A percentile compares a stretch with the other conserved stretches of the same genome.
These are phyloP conservation scores for Aspidapion aeneum DNA, from an alignment of 2,888 invertebrate genomes.

Conservation along the genomic window DNA sequence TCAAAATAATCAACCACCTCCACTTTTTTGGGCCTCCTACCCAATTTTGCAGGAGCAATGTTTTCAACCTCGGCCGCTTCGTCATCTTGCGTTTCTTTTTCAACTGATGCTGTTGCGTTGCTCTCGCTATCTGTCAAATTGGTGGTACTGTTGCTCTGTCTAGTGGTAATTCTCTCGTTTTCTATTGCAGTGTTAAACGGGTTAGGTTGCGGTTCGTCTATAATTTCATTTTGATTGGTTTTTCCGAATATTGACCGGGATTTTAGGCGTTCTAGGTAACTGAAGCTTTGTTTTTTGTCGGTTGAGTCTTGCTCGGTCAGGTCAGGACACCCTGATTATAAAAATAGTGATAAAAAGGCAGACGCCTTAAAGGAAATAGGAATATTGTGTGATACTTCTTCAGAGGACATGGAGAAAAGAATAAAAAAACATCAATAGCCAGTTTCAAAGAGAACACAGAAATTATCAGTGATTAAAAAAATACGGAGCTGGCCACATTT, in stretches of 20 bases:
- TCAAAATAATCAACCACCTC: conserved; percentile 7
- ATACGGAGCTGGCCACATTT: too few relatives aligned
- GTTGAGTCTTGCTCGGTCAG: too few relatives aligned
- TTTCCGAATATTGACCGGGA: conserved; percentile 32
- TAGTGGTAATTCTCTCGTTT: not conserved
- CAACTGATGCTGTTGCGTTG: conserved; percentile 5
- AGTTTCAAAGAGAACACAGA: too few relatives aligned
- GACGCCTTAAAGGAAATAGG: too few relatives aligned
- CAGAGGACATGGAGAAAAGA: too few relatives aligned
- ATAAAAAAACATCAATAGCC: too few relatives aligned
- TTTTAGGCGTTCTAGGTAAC: conserved; percentile 30
- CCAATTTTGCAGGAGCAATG: not conserved
- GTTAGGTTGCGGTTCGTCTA: not conserved
- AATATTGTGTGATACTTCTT: too few relatives aligned
- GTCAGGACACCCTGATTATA: too few relatives aligned
- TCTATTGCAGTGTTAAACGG: not conserved
- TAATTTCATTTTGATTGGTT: conserved; percentile 19
- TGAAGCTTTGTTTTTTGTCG: too few relatives aligned
- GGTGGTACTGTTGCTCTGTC: not conserved
- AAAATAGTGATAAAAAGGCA: too few relatives aligned
- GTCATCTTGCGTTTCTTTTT: conserved; percentile 14
- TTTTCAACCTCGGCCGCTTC: conserved; percentile 11
- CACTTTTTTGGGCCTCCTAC: conserved; percentile 5
- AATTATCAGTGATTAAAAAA: too few relatives aligned
- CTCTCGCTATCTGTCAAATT: conserved; percentile 12